These are phyloP conservation scores for Drymodes brunneopygia DNA, from an alignment of 2,113 vertebrate species.

Conservation along the genomic window DNA sequence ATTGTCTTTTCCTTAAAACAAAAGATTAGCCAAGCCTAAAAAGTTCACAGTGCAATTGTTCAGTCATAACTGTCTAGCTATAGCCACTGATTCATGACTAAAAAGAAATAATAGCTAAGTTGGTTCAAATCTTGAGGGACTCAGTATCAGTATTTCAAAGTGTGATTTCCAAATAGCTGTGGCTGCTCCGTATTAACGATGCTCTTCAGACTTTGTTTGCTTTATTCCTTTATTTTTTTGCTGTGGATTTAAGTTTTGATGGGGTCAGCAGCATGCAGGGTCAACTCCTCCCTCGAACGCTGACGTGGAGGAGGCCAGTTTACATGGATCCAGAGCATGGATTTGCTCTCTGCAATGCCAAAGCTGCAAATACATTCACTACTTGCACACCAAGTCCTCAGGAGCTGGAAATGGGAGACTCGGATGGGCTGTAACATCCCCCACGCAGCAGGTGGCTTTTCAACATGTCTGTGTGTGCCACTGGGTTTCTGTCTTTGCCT, in stretches of 20 bases:
- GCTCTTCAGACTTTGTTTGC: not conserved
- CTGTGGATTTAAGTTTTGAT: not conserved
- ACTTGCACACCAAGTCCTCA: rapidly evolving
- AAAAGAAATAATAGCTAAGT: not conserved
- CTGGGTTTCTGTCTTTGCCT: not conserved
- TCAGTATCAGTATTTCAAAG: not conserved
- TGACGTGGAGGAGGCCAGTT: not conserved
- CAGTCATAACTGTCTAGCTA: not conserved
- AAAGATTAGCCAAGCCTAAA: not conserved
- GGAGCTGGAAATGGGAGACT: not conserved
- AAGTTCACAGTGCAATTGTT: not conserved
- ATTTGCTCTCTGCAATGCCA: not conserved
- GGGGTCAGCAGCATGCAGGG: not conserved
- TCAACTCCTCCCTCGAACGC: not conserved
- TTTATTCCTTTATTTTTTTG: not conserved
- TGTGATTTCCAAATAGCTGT: not conserved
- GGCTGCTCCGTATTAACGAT: rapidly evolving
- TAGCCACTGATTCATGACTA: not conserved
- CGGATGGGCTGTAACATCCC: not conserved
- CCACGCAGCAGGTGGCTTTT: rapidly evolving
- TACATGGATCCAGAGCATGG: not conserved
- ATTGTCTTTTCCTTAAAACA: not conserved
- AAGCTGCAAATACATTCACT: not conserved
- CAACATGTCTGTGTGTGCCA: rapidly evolving
- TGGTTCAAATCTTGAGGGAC: not conserved